Evolutionary conservation across 2,888 invertebrate species (phyloP).

Genomic region (Lysandra bellargus): DNA sequence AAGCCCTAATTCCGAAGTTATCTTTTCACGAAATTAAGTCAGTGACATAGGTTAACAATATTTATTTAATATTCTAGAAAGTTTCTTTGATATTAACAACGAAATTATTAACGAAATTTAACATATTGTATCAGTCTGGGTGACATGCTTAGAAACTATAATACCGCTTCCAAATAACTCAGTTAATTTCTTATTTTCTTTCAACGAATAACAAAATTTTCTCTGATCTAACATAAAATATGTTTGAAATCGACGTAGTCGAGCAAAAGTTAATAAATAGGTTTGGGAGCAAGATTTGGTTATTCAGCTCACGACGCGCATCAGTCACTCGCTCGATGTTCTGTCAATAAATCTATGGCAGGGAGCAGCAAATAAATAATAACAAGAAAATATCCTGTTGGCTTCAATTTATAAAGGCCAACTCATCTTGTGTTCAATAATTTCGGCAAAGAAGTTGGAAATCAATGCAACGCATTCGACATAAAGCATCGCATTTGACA

Average conservation of each 20-base stretch:
- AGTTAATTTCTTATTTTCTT: not conserved
- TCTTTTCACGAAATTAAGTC: too few relatives aligned
- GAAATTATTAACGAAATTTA: not conserved
- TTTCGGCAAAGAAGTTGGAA: too few relatives aligned
- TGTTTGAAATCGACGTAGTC: not conserved
- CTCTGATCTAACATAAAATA: not conserved
- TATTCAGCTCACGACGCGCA: conserved; percentile 17
- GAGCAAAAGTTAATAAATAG: conserved; percentile 9
- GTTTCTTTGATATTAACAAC: not conserved
- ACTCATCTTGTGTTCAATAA: too few relatives aligned
- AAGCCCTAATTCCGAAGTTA: too few relatives aligned
- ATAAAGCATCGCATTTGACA: too few relatives aligned
- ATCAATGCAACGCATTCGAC: too few relatives aligned
- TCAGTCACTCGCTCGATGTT: conserved; percentile 24
- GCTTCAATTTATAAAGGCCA: not conserved
- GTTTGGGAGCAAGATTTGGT: not conserved
- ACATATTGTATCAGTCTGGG: not conserved
- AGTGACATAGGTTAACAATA: too few relatives aligned
- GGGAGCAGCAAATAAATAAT: conserved; percentile 15
- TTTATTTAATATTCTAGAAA: too few relatives aligned
- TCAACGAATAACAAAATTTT: not conserved
- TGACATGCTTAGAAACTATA: conserved; percentile 1
- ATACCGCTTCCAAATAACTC: not conserved
- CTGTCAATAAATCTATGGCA: conserved; percentile 27
- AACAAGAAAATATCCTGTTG: not conserved